These are phyloP conservation scores for Eristalis tenax DNA, from an alignment of 2,888 invertebrate species.

Conservation along the genomic window DNA sequence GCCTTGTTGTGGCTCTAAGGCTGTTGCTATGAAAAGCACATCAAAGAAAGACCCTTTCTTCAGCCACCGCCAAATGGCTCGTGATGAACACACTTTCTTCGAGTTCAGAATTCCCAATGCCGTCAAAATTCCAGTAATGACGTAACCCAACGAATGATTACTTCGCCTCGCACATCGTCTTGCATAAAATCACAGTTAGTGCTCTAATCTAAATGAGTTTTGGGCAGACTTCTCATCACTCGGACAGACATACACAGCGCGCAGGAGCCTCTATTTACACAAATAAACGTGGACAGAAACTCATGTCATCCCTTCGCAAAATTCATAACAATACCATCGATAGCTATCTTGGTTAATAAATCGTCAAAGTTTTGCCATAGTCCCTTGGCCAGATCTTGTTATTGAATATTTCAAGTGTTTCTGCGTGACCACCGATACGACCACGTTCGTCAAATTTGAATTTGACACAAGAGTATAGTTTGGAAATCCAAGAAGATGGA, in stretches of 20 bases:
- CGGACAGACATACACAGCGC: neutral
- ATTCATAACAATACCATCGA: constrained; percentile 28
- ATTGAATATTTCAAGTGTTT: constrained; percentile 69
- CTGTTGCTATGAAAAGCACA: too few species aligned
- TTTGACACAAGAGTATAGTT: constrained; percentile 65
- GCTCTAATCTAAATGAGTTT: neutral
- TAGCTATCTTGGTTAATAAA: constrained; percentile 35
- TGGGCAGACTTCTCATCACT: neutral
- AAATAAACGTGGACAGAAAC: neutral
- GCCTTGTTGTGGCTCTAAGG: too few species aligned
- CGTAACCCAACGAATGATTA: neutral
- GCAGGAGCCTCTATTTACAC: neutral
- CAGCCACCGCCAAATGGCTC: too few species aligned
- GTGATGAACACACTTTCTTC: too few species aligned
- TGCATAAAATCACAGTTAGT: neutral
- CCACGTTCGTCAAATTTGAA: constrained; percentile 69
- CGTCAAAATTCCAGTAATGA: neutral
- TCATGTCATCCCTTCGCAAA: neutral
- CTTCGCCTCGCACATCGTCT: neutral
- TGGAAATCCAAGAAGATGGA: constrained; percentile 58
- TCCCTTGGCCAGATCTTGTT: constrained; percentile 35
- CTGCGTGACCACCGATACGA: constrained; percentile 59
- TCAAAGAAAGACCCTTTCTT: too few species aligned
- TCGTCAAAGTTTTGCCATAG: constrained; percentile 43
- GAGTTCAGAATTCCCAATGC: too few species aligned